Evolutionary conservation across 2,888 invertebrate genomes (phyloP).

Genomic region (Ametastegia equiseti): DNA sequence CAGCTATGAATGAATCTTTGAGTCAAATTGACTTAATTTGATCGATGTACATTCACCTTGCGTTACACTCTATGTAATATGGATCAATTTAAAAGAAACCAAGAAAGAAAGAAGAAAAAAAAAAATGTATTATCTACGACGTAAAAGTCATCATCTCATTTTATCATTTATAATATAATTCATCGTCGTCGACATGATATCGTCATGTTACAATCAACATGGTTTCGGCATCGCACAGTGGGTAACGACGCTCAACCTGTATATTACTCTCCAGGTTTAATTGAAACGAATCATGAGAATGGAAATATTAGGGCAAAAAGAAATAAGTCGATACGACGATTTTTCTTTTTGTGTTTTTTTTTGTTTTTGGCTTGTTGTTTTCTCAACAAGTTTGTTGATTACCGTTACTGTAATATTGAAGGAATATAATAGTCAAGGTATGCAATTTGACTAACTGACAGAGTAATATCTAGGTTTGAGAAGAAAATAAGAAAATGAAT

Average conservation of each 20-base stretch:
- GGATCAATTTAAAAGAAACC: too few relatives aligned
- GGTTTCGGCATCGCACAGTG: slow-evolving; percentile 29
- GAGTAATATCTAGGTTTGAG: slow-evolving; percentile 37
- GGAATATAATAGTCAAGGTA: slow-evolving; percentile 24
- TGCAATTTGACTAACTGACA: slow-evolving; percentile 38
- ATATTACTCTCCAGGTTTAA: slow-evolving; percentile 27
- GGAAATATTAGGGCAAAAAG: slow-evolving; percentile 43
- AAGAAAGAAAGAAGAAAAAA: too few relatives aligned
- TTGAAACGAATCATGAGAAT: slow-evolving; percentile 30
- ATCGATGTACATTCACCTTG: neutral
- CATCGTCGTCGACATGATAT: neutral
- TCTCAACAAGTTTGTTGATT: slow-evolving; percentile 4
- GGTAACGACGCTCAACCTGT: slow-evolving; percentile 28
- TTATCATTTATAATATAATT: neutral
- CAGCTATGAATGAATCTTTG: neutral
- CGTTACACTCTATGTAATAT: neutral
- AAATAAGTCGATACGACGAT: slow-evolving; percentile 48
- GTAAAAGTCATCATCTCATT: slow-evolving; percentile 23
- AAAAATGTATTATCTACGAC: neutral
- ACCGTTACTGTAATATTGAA: slow-evolving; percentile 3
- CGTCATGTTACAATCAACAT: neutral
- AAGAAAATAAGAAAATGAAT: neutral
- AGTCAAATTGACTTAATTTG: neutral
- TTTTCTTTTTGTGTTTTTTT: neutral
- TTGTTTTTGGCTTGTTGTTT: neutral